Evolutionary conservation across 1,140 invertebrate species (phyloP).

Genomic region (Dendroctonus valens): DNA sequence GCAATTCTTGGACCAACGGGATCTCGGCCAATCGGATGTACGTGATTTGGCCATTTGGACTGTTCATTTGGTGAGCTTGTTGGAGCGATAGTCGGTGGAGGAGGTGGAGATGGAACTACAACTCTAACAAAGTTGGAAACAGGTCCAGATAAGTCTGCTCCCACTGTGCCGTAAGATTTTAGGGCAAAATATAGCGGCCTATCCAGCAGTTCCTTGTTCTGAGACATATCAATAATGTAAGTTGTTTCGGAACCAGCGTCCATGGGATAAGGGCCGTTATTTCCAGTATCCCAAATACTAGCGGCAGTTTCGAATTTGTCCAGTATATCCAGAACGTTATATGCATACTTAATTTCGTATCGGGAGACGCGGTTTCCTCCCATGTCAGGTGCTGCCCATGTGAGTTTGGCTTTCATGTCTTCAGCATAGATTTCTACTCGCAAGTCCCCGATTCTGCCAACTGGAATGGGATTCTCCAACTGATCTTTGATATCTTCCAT

Average conservation of each 20-base stretch:
- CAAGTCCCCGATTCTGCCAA: conserved; percentile 55
- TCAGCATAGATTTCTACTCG: conserved; percentile 47
- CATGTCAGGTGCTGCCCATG: conserved; percentile 59
- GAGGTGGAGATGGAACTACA: conserved; percentile 54
- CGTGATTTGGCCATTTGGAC: conserved; percentile 45
- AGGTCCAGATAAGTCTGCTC: conserved; percentile 49
- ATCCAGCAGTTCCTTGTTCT: conserved; percentile 51
- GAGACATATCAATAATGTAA: conserved; percentile 52
- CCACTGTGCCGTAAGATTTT: conserved; percentile 50
- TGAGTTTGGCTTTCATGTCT: conserved; percentile 51
- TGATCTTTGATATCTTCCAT: conserved; percentile 44
- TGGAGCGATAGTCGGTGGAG: conserved; percentile 51
- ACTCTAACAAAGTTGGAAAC: conserved; percentile 59
- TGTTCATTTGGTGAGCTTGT: conserved; percentile 44
- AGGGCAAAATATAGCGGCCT: conserved; percentile 56
- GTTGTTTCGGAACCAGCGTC: conserved; percentile 51
- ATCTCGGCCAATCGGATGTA: conserved; percentile 40
- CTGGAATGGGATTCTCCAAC: conserved; percentile 31
- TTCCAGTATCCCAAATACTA: conserved; percentile 47
- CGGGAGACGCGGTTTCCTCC: conserved; percentile 51
- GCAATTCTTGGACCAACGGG: conserved; percentile 39
- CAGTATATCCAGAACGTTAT: conserved; percentile 50
- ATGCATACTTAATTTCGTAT: conserved; percentile 55
- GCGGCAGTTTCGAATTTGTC: conserved; percentile 51
- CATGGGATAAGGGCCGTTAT: conserved; percentile 48